phyloP scores from a whole-genome alignment of 2,113 vertebrate genomes.

The Saimiri boliviensis region DNA sequence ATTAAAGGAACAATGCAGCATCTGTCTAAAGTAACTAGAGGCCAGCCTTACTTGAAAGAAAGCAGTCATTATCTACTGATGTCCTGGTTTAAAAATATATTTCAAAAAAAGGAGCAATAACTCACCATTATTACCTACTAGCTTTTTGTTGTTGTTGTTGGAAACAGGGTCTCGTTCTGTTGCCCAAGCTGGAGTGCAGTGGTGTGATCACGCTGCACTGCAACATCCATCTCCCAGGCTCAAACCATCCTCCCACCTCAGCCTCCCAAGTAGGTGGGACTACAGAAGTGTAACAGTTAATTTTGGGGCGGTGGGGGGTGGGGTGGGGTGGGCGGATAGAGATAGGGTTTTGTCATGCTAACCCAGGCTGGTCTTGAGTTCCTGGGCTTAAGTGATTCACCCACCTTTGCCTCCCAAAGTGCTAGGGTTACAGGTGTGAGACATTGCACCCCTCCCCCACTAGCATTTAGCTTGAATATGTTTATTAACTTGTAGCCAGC shows the following conservation, averaged over 20 bases:
- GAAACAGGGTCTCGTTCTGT: not conserved
- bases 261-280: not conserved
- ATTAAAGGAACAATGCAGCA: not conserved
- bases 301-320: not conserved
- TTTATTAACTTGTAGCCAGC: not conserved
- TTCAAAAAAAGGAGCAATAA: not conserved
- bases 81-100: not conserved
- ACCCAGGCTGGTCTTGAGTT: not conserved
- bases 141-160: too few relatives aligned
- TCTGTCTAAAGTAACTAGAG: constrained; percentile 16
- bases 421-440: not conserved
- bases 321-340: too few relatives aligned
- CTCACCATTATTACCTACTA: not conserved
- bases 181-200: not conserved
- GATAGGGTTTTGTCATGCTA: not conserved
- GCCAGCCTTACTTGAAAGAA: not conserved
- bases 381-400: not conserved
- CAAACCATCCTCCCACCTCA: not conserved
- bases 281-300: not conserved
- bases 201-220: not conserved
- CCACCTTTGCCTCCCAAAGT: not conserved
- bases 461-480: not conserved
- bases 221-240: not conserved
- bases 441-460: not conserved
- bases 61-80: not conserved